phyloP scores from a whole-genome alignment of 2,888 invertebrate genomes.

The Phaonia tiefii region DNA sequence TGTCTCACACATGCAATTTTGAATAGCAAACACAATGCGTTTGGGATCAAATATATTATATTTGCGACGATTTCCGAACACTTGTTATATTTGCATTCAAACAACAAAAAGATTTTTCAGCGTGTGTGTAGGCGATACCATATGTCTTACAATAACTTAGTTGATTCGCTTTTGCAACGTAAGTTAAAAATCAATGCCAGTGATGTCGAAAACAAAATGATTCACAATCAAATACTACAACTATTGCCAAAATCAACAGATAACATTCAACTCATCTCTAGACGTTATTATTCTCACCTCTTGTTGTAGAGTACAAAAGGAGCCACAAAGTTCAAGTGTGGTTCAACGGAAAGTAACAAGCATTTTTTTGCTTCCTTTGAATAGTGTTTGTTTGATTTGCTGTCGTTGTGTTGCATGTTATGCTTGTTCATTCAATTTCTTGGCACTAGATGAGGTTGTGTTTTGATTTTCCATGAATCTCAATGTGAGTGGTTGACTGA shows the following conservation, averaged over 20 bases:
- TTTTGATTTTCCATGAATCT: slow-evolving; percentile 66
- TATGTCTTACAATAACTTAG: too few species aligned
- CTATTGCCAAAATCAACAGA: background rate
- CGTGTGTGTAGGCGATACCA: too few species aligned
- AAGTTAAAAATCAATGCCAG: too few species aligned
- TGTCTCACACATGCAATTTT: too few species aligned
- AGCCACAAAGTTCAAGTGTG: slow-evolving; percentile 56
- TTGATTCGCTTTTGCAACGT: too few species aligned
- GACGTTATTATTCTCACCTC: background rate
- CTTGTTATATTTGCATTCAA: too few species aligned
- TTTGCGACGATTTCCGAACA: too few species aligned
- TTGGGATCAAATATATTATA: too few species aligned
- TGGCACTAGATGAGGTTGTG: slow-evolving; percentile 48
- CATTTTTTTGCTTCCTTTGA: slow-evolving; percentile 31
- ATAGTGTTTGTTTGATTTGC: slow-evolving; percentile 51
- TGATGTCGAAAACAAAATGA: too few species aligned
- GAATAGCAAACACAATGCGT: too few species aligned
- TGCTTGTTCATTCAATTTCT: slow-evolving; percentile 35
- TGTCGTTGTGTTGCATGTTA: background rate
- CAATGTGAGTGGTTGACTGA: slow-evolving; percentile 42
- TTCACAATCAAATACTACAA: too few species aligned
- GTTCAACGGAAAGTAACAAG: slow-evolving; percentile 40
- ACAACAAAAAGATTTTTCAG: too few species aligned
- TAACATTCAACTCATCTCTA: background rate
- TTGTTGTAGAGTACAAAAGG: slow-evolving; percentile 8